Evolutionary conservation across 1,140 invertebrate species (phyloP).

Genomic region (Hylaeus volcanicus): DNA sequence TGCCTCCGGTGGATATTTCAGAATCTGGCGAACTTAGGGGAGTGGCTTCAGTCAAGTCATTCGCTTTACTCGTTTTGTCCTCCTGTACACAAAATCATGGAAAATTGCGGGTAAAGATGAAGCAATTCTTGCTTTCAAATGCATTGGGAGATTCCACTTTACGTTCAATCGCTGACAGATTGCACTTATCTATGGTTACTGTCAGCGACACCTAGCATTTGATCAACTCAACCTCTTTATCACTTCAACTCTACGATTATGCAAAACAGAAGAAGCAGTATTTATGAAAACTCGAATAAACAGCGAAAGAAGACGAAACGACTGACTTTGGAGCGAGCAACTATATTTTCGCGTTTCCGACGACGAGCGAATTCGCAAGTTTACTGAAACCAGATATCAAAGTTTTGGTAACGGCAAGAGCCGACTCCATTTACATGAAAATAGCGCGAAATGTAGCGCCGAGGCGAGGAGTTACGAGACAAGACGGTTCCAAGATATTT

Average conservation of each 20-base stretch:
- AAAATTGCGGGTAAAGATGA: too few relatives aligned
- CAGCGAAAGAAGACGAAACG: too few relatives aligned
- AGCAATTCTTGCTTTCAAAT: too few relatives aligned
- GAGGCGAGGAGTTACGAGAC: constrained; percentile 16
- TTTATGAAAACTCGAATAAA: too few relatives aligned
- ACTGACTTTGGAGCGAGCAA: neutral
- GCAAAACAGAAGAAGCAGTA: too few relatives aligned
- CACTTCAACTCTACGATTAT: too few relatives aligned
- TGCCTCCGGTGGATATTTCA: constrained; percentile 41
- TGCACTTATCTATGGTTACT: too few relatives aligned
- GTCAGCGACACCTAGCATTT: too few relatives aligned
- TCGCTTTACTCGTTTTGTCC: constrained; percentile 20
- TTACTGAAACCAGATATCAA: neutral
- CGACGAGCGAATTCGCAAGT: neutral
- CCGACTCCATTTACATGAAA: constrained; percentile 21
- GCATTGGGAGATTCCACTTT: too few relatives aligned
- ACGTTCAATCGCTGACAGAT: too few relatives aligned
- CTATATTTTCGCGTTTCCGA: neutral
- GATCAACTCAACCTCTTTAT: too few relatives aligned
- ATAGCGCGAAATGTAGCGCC: neutral
- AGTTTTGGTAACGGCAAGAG: neutral
- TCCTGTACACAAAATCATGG: constrained; percentile 14
- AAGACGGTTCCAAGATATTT: constrained; percentile 21
- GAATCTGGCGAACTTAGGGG: constrained; percentile 63
- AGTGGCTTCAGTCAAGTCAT: constrained; percentile 61